These are phyloP conservation scores for Timema podura DNA, from an alignment of 2,888 invertebrate species.

Conservation along the genomic window DNA sequence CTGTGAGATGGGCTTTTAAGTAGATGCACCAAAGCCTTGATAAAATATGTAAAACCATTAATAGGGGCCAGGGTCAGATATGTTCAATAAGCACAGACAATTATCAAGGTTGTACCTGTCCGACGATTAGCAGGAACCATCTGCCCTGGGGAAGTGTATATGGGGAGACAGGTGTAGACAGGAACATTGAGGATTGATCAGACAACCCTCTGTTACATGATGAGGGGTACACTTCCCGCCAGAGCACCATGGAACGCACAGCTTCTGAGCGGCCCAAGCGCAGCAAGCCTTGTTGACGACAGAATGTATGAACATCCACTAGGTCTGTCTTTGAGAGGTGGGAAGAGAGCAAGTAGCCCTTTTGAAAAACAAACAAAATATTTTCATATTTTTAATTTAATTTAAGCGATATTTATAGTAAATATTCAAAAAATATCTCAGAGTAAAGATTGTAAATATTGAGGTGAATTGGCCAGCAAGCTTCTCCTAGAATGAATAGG, in stretches of 20 bases:
- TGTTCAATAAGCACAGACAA: not conserved
- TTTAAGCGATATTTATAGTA: no score
- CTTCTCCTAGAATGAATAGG: no score
- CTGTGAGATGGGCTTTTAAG: not conserved
- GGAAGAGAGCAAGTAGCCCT: conserved; percentile 70
- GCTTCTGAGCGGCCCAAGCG: conserved; percentile 62
- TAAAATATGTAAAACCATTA: not conserved
- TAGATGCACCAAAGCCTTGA: not conserved
- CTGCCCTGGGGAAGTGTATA: conserved; percentile 57
- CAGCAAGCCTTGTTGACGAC: conserved; percentile 70
- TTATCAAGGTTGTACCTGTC: conserved; percentile 52
- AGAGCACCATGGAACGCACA: conserved; percentile 66
- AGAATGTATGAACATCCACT: conserved; percentile 68
- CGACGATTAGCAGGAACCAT: conserved; percentile 70
- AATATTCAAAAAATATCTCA: no score
- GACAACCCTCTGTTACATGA: conserved; percentile 42
- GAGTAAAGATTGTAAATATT: no score
- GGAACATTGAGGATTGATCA: conserved; percentile 1
- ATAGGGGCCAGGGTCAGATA: no score
- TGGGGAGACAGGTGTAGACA: conserved; percentile 33
- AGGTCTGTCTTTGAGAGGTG: conserved; percentile 73
- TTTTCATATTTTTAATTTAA: no score
- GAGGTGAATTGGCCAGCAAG: no score
- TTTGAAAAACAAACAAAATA: no score
- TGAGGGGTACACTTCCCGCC: conserved; percentile 68